Conservation (phyloP, 2,797 vertebrate species). For the Cottoperca gobio region DNA sequence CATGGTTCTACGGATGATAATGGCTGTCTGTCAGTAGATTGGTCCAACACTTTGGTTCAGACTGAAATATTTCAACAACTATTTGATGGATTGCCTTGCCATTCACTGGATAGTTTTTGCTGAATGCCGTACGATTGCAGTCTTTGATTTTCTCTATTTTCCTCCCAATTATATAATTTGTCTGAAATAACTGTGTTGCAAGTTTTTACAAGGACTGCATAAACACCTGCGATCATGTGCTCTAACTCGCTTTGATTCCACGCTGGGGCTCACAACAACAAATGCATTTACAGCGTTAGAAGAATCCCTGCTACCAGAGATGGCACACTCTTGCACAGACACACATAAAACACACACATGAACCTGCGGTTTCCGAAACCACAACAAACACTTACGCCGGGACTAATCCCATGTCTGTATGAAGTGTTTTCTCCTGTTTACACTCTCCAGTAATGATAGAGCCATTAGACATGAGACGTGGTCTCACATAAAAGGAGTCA, state of each 20-base stretch:
- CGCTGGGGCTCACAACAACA: conserved; percentile 21
- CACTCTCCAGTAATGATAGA: conserved; percentile 67
- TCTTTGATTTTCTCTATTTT: too few relatives aligned
- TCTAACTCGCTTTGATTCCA: conserved; percentile 44
- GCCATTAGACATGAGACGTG: conserved; percentile 68
- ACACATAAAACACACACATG: conserved; percentile 49
- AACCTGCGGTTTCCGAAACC: conserved; percentile 63
- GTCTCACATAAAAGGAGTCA: conserved; percentile 75
- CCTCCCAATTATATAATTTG: too few relatives aligned
- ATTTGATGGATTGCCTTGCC: neutral
- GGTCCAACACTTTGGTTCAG: neutral
- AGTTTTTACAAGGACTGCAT: conserved; percentile 36
- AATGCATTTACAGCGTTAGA: conserved; percentile 33
- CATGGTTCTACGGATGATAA: neutral
- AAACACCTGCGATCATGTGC: conserved; percentile 42
- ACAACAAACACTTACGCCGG: conserved; percentile 70
- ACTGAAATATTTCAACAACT: neutral
- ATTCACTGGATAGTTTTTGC: too few relatives aligned
- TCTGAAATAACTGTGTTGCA: conserved; percentile 35
- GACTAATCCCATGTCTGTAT: conserved; percentile 65
- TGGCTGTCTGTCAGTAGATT: neutral
- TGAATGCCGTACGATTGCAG: too few relatives aligned
- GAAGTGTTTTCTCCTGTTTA: conserved; percentile 75
- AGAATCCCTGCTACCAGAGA: conserved; percentile 39
- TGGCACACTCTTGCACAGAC: conserved; percentile 35